A percentile compares a stretch with the other conserved stretches of the same genome.
These are phyloP conservation scores for Pseudomyrmex concolor DNA, from an alignment of 1,140 invertebrate species.

Conservation along the genomic window DNA sequence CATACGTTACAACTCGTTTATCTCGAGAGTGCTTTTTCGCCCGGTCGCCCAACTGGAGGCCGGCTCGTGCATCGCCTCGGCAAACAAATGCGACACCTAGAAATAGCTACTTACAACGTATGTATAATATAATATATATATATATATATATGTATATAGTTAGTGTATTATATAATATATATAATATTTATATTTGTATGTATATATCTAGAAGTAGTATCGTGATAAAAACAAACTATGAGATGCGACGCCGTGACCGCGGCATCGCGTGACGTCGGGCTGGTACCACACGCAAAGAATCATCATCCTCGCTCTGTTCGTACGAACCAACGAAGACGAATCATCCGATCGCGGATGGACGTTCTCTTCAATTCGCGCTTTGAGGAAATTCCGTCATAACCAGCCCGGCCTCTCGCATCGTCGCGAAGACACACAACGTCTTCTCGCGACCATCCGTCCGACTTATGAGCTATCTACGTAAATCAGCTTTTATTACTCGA, in stretches of 20 bases:
- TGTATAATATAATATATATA: slow-evolving; percentile 71
- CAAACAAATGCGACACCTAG: slow-evolving; percentile 76
- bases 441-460: slow-evolving; percentile 82
- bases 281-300: neutral
- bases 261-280: slow-evolving; percentile 56
- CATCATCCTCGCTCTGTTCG: neutral
- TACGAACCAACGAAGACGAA: neutral
- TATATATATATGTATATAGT: slow-evolving; percentile 68
- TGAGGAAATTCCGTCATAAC: slow-evolving; percentile 36
- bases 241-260: slow-evolving; percentile 69
- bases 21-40: neutral
- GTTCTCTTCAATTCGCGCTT: slow-evolving; percentile 18
- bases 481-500: slow-evolving; percentile 76
- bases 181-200: slow-evolving; percentile 65
- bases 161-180: slow-evolving; percentile 57
- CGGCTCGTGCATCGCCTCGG: slow-evolving; percentile 69
- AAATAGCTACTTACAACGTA: slow-evolving; percentile 76
- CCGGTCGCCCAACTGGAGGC: slow-evolving; percentile 55
- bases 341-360: neutral
- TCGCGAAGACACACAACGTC: slow-evolving; percentile 47
- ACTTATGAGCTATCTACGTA: slow-evolving; percentile 79
- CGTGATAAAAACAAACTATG: slow-evolving; percentile 83
- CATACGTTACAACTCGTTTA: no score
- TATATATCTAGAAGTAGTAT: slow-evolving; percentile 77
- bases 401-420: slow-evolving; percentile 43